A percentile compares a stretch with the other conserved stretches of the same genome.
These are phyloP conservation scores for Drosophila quinaria DNA, from an alignment of 2,888 invertebrate species.

Conservation along the genomic window DNA sequence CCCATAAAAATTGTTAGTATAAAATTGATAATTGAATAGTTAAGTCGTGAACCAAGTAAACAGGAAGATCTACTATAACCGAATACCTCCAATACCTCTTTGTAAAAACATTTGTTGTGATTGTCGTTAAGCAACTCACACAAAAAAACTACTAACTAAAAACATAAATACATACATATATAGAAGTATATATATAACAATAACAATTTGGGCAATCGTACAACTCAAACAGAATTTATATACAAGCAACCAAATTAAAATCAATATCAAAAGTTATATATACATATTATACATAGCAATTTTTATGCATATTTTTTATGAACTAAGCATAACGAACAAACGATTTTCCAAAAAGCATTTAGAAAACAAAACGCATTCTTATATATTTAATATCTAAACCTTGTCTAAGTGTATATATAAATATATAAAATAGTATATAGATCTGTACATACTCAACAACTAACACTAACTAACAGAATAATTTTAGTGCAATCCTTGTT, in stretches of 20 bases:
- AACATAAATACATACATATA: conserved; percentile 31
- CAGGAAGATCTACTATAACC: conserved; percentile 84
- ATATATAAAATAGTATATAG: conserved; percentile 14
- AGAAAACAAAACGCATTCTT: conserved; percentile 38
- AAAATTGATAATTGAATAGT: conserved; percentile 19
- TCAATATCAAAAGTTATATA: conserved; percentile 37
- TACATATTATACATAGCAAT: conserved; percentile 40
- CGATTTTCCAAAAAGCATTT: conserved; percentile 65
- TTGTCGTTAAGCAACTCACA: conserved; percentile 67
- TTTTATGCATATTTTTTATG: conserved; percentile 74
- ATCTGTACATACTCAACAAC: conserved; percentile 59
- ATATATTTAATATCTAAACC: conserved; percentile 37
- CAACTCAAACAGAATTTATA: conserved; percentile 80
- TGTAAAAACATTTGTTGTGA: conserved; percentile 77
- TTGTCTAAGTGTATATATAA: conserved; percentile 41
- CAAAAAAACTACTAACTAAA: conserved; percentile 15
- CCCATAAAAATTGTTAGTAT: conserved; percentile 30
- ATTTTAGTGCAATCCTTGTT: conserved; percentile 80
- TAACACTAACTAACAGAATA: conserved; percentile 64
- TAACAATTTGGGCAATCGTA: conserved; percentile 78
- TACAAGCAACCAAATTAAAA: conserved; percentile 49
- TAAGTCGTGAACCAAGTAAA: conserved; percentile 80
- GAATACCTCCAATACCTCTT: conserved; percentile 85
- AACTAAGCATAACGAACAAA: conserved; percentile 45
- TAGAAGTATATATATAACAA: conserved; percentile 40